Percentiles rank a stretch among this genome's conserved stretches.
phyloP scores from a whole-genome alignment of 2,113 vertebrate genomes.

The Trogon surrucura region DNA sequence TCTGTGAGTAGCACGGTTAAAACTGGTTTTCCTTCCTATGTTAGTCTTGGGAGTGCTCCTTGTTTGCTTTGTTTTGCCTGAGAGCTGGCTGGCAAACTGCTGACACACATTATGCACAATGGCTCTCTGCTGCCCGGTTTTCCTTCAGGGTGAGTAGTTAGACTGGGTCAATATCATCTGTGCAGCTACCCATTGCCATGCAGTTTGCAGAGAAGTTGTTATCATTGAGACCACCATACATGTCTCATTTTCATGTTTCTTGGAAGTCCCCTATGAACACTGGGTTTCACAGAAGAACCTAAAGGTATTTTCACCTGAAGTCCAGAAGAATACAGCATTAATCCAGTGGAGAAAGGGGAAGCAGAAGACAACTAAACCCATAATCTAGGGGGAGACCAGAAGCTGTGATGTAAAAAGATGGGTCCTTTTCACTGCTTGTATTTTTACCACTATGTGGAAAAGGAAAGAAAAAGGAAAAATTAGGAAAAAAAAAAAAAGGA shows the following conservation, averaged over 20 bases:
- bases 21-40: not conserved
- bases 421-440: not conserved
- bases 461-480: not conserved
- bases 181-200: not conserved
- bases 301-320: not conserved
- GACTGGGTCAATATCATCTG: too few species aligned
- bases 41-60: not conserved
- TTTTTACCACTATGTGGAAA: not conserved
- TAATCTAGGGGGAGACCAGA: not conserved
- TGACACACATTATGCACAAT: accelerated
- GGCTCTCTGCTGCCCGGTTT: not conserved
- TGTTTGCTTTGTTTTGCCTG: not conserved
- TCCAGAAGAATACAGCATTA: not conserved
- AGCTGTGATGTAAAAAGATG: not conserved
- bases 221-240: not conserved
- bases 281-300: not conserved
- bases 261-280: not conserved
- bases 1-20: not conserved
- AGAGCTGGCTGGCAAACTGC: not conserved
- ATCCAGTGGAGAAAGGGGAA: not conserved
- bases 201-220: not conserved
- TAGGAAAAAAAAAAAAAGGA: too few species aligned
- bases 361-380: not conserved
- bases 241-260: not conserved
- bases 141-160: not conserved